Conservation (phyloP, 2,888 invertebrate genomes). For the Ctenicera cuprea region DNA sequence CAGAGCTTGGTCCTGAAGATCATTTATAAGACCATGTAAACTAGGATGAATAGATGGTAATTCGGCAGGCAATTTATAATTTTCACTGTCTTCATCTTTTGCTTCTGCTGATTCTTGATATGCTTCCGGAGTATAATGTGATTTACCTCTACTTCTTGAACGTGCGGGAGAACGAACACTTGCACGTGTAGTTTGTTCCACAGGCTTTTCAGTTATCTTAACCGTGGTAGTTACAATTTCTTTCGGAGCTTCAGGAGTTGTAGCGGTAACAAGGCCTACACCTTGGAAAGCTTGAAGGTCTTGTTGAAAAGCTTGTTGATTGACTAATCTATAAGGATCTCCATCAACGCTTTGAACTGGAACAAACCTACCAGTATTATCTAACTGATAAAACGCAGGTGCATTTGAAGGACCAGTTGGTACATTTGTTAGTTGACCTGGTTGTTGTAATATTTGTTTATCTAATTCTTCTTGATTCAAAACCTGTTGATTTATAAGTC, state of each 20-base stretch:
- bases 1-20: conserved; percentile 75
- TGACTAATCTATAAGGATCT: conserved; percentile 25
- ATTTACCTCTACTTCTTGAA: conserved; percentile 40
- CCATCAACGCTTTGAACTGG: conserved; percentile 33
- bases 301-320: conserved; percentile 30
- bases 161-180: neutral
- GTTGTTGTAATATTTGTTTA: conserved; percentile 9
- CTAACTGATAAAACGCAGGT: conserved; percentile 30
- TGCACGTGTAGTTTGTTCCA: neutral
- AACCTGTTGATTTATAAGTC: conserved; percentile 59
- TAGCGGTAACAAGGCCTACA: neutral
- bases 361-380: conserved; percentile 26
- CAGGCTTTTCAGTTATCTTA: neutral
- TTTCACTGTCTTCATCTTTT: conserved; percentile 40
- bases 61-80: conserved; percentile 75
- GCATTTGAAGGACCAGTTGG: neutral
- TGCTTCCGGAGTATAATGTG: conserved; percentile 32
- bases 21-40: conserved; percentile 78
- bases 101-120: conserved; percentile 35
- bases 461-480: neutral
- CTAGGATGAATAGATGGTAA: conserved; percentile 77
- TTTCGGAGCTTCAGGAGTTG: neutral
- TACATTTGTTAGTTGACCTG: neutral
- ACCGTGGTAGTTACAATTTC: neutral
- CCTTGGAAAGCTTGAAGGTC: conserved; percentile 14